Percentiles rank a stretch among this genome's conserved stretches.
Conservation (phyloP, 2,888 invertebrate species). For the Smittia sp. region DNA sequence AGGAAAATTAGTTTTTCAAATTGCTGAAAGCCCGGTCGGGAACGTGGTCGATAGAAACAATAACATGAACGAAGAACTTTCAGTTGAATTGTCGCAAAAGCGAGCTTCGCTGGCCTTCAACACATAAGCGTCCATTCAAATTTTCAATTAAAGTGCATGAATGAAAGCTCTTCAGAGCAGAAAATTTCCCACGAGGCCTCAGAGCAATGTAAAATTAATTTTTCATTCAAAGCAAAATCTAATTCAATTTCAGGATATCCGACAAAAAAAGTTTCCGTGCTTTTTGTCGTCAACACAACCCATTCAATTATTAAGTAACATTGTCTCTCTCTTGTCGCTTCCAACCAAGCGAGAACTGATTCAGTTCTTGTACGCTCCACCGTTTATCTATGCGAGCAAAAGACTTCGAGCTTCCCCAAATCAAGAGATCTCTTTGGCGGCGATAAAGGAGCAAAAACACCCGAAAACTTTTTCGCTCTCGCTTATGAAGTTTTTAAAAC, state of each 20-base stretch:
- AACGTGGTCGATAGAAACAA: neutral
- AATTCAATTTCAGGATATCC: conserved; percentile 29
- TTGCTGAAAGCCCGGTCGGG: neutral
- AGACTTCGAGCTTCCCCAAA: too few relatives aligned
- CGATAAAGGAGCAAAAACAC: neutral
- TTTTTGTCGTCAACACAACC: neutral
- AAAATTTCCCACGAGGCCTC: neutral
- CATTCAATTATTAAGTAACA: conserved; percentile 36
- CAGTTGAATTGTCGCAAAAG: neutral
- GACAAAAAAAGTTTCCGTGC: neutral
- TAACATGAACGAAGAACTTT: neutral
- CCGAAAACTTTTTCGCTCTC: neutral
- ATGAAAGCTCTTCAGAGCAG: neutral
- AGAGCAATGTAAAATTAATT: conserved; percentile 23
- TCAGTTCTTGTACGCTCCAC: neutral
- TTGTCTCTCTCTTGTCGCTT: conserved; percentile 23
- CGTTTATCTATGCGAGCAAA: too few relatives aligned
- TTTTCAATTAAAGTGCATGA: neutral
- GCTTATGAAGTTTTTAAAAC: neutral
- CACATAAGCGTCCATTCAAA: neutral
- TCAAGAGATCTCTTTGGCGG: too few relatives aligned
- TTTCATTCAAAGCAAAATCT: conserved; percentile 25
- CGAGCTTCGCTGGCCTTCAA: neutral
- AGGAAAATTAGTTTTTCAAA: conserved; percentile 14
- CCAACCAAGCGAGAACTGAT: neutral